phyloP scores from a whole-genome alignment of 2,888 invertebrate genomes.

The Microplitis deprimator region DNA sequence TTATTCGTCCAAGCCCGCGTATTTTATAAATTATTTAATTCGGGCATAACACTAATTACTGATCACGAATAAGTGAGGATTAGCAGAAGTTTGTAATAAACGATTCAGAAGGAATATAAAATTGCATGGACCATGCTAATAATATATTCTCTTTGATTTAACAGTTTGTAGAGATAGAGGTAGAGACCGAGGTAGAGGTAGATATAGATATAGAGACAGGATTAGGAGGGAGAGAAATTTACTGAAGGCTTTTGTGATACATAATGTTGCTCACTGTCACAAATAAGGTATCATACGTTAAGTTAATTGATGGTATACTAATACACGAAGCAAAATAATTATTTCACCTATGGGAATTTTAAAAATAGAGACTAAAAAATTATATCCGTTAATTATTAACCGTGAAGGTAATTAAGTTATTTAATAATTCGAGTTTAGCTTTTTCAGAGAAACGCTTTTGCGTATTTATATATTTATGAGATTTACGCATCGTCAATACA shows the following conservation, averaged over 20 bases:
- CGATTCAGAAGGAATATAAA: conserved; percentile 46
- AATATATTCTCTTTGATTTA: conserved; percentile 60
- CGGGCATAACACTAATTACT: conserved; percentile 43
- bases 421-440: conserved; percentile 36
- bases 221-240: conserved; percentile 26
- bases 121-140: conserved; percentile 41
- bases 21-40: too few species aligned
- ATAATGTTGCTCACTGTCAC: conserved; percentile 43
- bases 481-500: conserved; percentile 58
- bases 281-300: conserved; percentile 41
- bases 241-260: conserved; percentile 30
- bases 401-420: conserved; percentile 40
- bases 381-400: background rate
- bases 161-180: background rate
- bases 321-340: background rate
- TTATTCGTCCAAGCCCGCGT: too few species aligned
- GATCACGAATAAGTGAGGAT: conserved; percentile 42
- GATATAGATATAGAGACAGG: conserved; percentile 4
- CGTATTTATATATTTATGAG: conserved; percentile 69
- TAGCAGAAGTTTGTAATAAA: conserved; percentile 47
- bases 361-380: background rate
- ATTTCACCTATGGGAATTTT: conserved; percentile 31
- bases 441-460: conserved; percentile 57
- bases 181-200: background rate
- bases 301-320: conserved; percentile 46